These are phyloP conservation scores for Macroteleia sp. DNA, from an alignment of 2,888 invertebrate genomes.

Conservation along the genomic window DNA sequence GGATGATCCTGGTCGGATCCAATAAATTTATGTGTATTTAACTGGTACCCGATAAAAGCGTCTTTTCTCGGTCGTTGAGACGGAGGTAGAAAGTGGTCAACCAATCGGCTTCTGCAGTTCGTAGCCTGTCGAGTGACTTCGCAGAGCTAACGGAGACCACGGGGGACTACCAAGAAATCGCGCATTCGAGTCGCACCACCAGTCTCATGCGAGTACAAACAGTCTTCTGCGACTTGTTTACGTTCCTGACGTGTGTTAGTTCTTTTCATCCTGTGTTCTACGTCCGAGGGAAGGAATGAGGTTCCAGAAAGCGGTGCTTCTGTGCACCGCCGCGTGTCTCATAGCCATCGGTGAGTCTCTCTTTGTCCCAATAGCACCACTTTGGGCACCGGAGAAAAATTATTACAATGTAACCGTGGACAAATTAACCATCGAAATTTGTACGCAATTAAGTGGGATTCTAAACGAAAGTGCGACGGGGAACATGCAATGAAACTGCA, in stretches of 20 bases:
- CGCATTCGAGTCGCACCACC: constrained; percentile 51
- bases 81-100: constrained; percentile 81
- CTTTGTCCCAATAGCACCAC: background rate
- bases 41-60: constrained; percentile 67
- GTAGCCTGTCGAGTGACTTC: constrained; percentile 65
- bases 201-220: constrained; percentile 41
- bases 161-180: constrained; percentile 43
- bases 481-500: no score
- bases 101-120: constrained; percentile 76
- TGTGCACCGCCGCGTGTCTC: constrained; percentile 64
- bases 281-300: constrained; percentile 57
- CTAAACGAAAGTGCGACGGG: no score
- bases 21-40: constrained; percentile 52
- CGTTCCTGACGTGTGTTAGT: constrained; percentile 14
- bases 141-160: constrained; percentile 48
- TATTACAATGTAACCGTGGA: no score
- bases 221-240: constrained; percentile 46
- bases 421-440: no score
- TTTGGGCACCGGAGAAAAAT: no score
- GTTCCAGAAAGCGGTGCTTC: constrained; percentile 60
- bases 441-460: no score
- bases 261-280: constrained; percentile 1
- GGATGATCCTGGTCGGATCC: constrained; percentile 40
- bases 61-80: constrained; percentile 69
- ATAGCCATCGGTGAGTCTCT: constrained; percentile 55